Base-by-base conservation (phyloP, 1,140 invertebrate species). In the Patella vulgata region DNA sequence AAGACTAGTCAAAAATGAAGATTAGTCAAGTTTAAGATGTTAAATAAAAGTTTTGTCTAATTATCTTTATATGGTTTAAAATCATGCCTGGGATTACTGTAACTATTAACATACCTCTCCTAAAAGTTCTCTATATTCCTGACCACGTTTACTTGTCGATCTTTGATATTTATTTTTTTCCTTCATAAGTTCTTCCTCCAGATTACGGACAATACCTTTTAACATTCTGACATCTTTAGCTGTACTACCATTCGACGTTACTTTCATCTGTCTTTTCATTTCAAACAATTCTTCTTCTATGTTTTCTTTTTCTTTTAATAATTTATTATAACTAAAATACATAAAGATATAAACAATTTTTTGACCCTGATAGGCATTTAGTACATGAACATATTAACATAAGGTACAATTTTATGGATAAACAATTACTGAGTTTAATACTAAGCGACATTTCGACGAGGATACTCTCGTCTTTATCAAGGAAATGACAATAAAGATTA, bases 101-200 rank as follows among this genome's bases (percentile, higher is more conserved):
- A n/a, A 53, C 19, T 25, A 51, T 40, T 48, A 0, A 12, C 58
- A 11, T 59, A 84, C 82, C 77, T 84, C 82, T 21, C 80, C 73
- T 8, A 79, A 46, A 17, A 84, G 53, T 51, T 79, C 73, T 46
- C 78, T 71, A 40, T 81, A 80, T 61, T 84, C 79, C 44, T 82
- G 75, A 39, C 74, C 66, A 25, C 75, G 68, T 61, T 81, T 82
- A 42, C 62, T 75, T 11, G 71, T 60, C 9, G 69, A 63, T 33
- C 78, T 60, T 53, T 83, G 81, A 54, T 82, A 73, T 44, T 75
- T 66, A 8, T 75, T 76, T 63, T 81, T 82, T 63, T 84, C 80
- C 55, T 81, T 79, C 74, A 81, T 71, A 40, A 84, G 40, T 40
- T 84, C 81, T 54, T 81, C 77, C 58, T 84, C 82, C 36, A 84